phyloP scores from a whole-genome alignment of 2,113 vertebrate genomes.

The Nycticryphes semicollaris region DNA sequence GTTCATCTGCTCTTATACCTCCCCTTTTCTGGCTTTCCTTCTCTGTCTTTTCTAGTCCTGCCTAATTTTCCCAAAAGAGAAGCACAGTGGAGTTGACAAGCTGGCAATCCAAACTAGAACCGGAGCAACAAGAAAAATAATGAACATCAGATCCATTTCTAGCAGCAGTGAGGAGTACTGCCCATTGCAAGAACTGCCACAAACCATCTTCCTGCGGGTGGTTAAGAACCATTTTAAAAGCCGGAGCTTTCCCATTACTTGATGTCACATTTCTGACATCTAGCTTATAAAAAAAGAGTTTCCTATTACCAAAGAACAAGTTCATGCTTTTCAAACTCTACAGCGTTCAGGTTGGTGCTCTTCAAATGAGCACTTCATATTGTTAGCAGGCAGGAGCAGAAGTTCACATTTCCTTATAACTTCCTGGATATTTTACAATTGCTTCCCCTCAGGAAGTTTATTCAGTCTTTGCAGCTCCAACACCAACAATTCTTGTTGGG shows the following conservation, averaged over 20 bases:
- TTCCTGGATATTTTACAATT: constrained; percentile 81
- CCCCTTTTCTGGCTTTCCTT: background rate
- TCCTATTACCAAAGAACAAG: background rate
- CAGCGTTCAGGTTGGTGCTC: background rate
- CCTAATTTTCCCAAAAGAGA: background rate
- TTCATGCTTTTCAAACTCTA: background rate
- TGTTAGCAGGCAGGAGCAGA: constrained; percentile 40
- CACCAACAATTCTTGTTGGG: constrained; percentile 65
- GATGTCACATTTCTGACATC: background rate
- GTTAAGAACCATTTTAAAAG: background rate
- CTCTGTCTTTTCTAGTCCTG: background rate
- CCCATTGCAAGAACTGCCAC: background rate
- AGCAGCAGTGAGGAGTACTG: background rate
- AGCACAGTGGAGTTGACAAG: background rate
- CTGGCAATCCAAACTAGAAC: background rate
- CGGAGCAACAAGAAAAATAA: background rate
- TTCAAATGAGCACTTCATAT: background rate
- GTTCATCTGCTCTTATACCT: accelerated
- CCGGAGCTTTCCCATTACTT: background rate
- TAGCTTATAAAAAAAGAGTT: background rate
- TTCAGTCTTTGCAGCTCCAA: constrained; percentile 72
- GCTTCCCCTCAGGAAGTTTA: constrained; percentile 80
- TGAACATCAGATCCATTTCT: background rate
- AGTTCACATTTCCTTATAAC: constrained; percentile 71
- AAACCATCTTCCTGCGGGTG: accelerated